Evolutionary conservation across 2,797 vertebrate genomes (phyloP).

Genomic region (Muscicapa striata): DNA sequence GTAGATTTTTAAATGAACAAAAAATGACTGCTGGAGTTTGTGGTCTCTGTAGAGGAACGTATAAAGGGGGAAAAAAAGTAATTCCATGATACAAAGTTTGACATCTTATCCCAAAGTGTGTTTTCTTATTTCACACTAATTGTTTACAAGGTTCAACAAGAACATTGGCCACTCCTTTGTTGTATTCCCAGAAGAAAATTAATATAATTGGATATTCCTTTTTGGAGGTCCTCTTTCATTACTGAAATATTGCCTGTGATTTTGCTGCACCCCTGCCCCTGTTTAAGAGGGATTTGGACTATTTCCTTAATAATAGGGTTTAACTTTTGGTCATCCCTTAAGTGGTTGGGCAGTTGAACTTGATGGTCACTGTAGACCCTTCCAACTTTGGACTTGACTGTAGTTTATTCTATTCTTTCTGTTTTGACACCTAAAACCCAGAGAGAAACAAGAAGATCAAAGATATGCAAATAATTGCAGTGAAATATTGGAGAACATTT

Average conservation of each 20-base stretch:
- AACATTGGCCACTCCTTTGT: background rate
- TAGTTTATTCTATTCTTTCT: background rate
- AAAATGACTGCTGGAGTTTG: background rate
- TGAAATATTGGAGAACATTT: background rate
- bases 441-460: background rate
- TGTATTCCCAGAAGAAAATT: background rate
- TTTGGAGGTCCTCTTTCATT: background rate
- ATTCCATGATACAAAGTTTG: accelerated
- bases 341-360: background rate
- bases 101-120: background rate
- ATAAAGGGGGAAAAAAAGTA: background rate
- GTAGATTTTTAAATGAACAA: background rate
- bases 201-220: background rate
- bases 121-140: background rate
- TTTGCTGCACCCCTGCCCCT: background rate
- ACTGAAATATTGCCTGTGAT: background rate
- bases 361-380: background rate
- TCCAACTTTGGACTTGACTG: background rate
- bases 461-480: background rate
- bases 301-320: background rate
- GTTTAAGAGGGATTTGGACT: background rate
- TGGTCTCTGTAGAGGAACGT: background rate
- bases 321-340: background rate
- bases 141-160: background rate
- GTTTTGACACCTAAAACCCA: background rate